Percentiles rank a stretch among this genome's conserved stretches.
Conservation (phyloP, 2,888 invertebrate genomes). For the Rhaphigaster nebulosa region DNA sequence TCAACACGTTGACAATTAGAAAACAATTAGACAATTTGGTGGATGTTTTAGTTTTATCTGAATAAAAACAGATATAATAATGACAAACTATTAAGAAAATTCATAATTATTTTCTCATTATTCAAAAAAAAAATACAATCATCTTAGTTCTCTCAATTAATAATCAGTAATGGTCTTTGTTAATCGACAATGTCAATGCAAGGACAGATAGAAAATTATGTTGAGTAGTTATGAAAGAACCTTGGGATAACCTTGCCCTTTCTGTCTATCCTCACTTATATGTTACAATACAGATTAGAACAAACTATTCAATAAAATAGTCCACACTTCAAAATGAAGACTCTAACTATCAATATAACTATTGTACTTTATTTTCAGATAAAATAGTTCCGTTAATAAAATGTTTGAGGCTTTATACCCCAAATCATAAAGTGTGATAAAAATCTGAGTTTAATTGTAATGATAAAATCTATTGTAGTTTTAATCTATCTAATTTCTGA, state of each 20-base stretch:
- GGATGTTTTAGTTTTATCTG: background rate
- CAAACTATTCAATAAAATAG: background rate
- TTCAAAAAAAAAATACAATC: background rate
- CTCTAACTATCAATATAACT: background rate
- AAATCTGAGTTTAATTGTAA: too few species aligned
- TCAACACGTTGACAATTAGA: too few species aligned
- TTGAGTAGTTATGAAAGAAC: slow-evolving; percentile 1
- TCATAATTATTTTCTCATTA: background rate
- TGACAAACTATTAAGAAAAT: background rate
- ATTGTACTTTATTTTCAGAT: background rate
- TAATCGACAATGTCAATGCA: slow-evolving; percentile 15
- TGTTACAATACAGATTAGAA: background rate
- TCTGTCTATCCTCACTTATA: background rate
- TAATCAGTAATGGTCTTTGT: slow-evolving; percentile 10
- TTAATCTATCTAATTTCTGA: too few species aligned
- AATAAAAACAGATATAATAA: background rate
- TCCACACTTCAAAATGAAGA: background rate
- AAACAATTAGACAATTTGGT: background rate
- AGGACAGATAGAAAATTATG: slow-evolving; percentile 42
- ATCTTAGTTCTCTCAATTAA: background rate
- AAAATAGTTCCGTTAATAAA: background rate
- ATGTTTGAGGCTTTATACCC: background rate
- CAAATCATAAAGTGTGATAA: background rate
- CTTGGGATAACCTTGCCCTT: background rate
- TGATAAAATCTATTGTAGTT: background rate